These are phyloP conservation scores for cat (Felis catus) DNA, from an alignment of 2,113 vertebrate species.

Conservation along the genomic window F.catus_Fca126_mat1.0 CM031412.1:199620001-199620500, in stretches of 20 bases:
- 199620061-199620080: constrained; percentile 23
- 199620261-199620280: neutral
- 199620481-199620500: neutral
- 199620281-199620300: neutral
- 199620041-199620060: constrained; percentile 26
- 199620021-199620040: constrained; percentile 11
- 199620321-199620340: neutral
- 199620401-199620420: neutral
- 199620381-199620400: neutral
- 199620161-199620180: neutral
- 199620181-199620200: constrained; percentile 30
- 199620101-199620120: constrained; percentile 33
- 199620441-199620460: too few relatives aligned
- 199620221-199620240: neutral
- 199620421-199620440: neutral
- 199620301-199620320: neutral
- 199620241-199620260: neutral
- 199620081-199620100: constrained; percentile 36
- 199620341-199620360: neutral
- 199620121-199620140: neutral
- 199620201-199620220: neutral
- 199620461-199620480: neutral
- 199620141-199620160: neutral
- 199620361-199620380: neutral
- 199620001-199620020: neutral